Conservation (phyloP, 2,888 invertebrate genomes). For the Caenorhabditis sulstoni region DNA sequence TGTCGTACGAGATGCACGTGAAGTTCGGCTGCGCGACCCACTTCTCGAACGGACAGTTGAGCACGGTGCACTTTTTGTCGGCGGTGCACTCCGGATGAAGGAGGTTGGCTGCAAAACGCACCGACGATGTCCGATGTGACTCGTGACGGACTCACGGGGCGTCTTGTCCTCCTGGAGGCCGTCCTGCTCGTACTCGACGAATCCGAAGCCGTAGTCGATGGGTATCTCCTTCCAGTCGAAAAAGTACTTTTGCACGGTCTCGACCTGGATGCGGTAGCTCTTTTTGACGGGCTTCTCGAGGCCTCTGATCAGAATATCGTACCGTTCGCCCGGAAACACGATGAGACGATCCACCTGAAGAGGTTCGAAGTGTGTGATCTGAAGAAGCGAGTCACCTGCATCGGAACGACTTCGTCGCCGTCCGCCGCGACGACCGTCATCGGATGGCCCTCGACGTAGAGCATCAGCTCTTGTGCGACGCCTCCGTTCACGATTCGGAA, state of each 20-base stretch:
- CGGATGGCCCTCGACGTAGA: conserved; percentile 74
- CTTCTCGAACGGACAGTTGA: conserved; percentile 74
- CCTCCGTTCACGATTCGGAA: conserved; percentile 78
- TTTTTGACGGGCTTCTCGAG: conserved; percentile 63
- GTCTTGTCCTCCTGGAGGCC: conserved; percentile 53
- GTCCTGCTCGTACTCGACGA: conserved; percentile 68
- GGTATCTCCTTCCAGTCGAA: conserved; percentile 69
- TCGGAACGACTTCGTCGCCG: conserved; percentile 74
- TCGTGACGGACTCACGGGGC: conserved; percentile 31
- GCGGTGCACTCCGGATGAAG: conserved; percentile 66
- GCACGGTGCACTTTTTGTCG: conserved; percentile 60
- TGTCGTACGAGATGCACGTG: conserved; percentile 69
- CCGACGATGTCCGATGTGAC: too few species aligned
- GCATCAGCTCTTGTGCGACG: conserved; percentile 73
- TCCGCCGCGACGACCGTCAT: conserved; percentile 76
- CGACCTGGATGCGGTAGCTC: conserved; percentile 64
- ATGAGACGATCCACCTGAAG: conserved; percentile 74
- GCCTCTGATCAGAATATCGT: conserved; percentile 75
- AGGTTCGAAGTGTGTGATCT: too few species aligned
- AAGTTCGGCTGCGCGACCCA: conserved; percentile 65
- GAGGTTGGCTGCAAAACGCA: conserved; percentile 70
- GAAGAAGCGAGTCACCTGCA: conserved; percentile 69
- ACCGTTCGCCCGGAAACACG: conserved; percentile 78
- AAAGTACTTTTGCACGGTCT: conserved; percentile 61
- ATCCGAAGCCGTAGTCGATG: conserved; percentile 73